Percentiles rank a stretch among this genome's conserved stretches.
Evolutionary conservation across 1,140 invertebrate species (phyloP).

Genomic region (Drosophila albomicans): DNA sequence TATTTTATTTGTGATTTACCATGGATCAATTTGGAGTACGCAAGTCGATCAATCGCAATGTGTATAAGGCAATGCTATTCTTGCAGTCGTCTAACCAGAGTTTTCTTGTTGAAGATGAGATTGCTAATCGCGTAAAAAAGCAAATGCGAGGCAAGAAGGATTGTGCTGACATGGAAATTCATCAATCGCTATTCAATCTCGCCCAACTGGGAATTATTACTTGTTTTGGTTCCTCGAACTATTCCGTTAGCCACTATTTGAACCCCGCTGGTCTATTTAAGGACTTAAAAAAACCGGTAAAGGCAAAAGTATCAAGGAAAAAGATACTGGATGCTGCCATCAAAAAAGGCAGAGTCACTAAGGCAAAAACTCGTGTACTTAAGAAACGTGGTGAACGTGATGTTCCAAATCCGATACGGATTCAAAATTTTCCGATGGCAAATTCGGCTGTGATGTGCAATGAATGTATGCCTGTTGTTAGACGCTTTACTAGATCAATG

Average conservation of each 20-base stretch:
- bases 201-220: slow-evolving; percentile 22
- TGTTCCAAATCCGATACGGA: neutral
- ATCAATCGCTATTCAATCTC: slow-evolving; percentile 47
- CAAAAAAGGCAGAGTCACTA: neutral
- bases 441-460: neutral
- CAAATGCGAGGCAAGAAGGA: slow-evolving; percentile 26
- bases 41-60: slow-evolving; percentile 46
- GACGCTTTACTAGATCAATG: neutral
- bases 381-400: neutral
- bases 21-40: slow-evolving; percentile 46
- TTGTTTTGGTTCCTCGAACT: neutral
- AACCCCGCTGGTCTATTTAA: neutral
- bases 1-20: neutral
- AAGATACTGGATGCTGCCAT: neutral
- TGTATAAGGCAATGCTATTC: slow-evolving; percentile 40
- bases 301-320: no score
- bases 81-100: neutral
- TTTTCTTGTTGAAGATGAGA: neutral
- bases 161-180: slow-evolving; percentile 24
- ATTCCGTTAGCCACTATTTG: slow-evolving; percentile 5
- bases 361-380: neutral
- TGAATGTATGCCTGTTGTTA: neutral
- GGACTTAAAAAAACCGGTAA: no score
- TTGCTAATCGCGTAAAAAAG: slow-evolving; percentile 10
- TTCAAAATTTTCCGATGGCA: neutral